phyloP scores from a whole-genome alignment of 1,140 invertebrate species.

The Listronotus oregonensis region DNA sequence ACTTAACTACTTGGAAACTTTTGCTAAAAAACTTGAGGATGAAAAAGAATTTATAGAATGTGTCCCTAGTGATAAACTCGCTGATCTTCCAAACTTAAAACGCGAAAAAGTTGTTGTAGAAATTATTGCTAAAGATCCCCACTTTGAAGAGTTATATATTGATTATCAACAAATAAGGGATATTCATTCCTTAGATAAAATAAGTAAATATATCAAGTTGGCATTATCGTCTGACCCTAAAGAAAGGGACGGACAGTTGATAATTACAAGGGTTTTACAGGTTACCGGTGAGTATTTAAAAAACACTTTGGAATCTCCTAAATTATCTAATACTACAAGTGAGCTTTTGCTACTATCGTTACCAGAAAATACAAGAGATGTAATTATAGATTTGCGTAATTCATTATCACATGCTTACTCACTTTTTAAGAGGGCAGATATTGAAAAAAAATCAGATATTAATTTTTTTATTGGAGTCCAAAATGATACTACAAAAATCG shows the following conservation, averaged over 20 bases:
- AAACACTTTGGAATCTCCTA: conserved; percentile 8
- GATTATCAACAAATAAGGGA: conserved; percentile 37
- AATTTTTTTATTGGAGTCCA: not conserved
- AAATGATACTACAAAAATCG: conserved; percentile 2
- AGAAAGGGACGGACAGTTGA: not conserved
- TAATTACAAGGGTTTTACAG: conserved; percentile 1
- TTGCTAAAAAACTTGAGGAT: conserved; percentile 20
- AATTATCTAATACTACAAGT: not conserved
- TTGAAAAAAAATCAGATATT: not conserved
- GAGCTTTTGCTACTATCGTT: not conserved
- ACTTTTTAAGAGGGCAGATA: not conserved
- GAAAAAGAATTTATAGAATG: not conserved
- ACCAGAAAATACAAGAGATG: not conserved
- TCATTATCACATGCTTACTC: conserved; percentile 6
- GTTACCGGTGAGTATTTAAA: conserved; percentile 6
- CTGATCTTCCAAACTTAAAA: conserved; percentile 18
- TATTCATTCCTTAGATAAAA: conserved; percentile 38
- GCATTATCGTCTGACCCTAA: conserved; percentile 10
- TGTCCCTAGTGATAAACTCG: not conserved
- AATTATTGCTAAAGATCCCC: conserved; percentile 24
- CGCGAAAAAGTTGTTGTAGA: conserved; percentile 26
- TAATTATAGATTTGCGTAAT: conserved; percentile 10
- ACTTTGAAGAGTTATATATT: conserved; percentile 36
- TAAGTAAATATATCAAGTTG: not conserved
- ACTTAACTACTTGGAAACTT: conserved; percentile 17